Conservation (phyloP, 2,797 vertebrate genomes). For the Dallia pectoralis region DNA sequence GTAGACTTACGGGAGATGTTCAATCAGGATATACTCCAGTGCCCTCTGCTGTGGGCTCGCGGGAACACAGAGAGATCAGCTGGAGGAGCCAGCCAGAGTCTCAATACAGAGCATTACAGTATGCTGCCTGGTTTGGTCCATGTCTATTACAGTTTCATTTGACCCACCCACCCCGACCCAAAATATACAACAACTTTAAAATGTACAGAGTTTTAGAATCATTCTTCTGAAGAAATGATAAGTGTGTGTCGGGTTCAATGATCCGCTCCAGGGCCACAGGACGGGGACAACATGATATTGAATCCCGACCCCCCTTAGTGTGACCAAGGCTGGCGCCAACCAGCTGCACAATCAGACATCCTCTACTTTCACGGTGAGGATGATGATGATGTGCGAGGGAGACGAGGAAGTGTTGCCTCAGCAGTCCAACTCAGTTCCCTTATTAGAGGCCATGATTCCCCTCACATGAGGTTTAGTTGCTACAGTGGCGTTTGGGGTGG, state of each 20-base stretch:
- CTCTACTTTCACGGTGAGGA: conserved; percentile 23
- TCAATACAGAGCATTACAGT: conserved; percentile 23
- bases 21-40: conserved; percentile 23
- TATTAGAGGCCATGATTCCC: neutral
- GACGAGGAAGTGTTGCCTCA: neutral
- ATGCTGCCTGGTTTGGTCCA: conserved; percentile 29
- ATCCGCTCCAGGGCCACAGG: conserved; percentile 33
- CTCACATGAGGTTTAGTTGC: neutral
- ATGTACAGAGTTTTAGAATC: conserved; percentile 61
- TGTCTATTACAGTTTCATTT: conserved; percentile 25
- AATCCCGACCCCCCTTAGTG: conserved; percentile 13
- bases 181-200: conserved; percentile 56
- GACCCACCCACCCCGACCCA: conserved; percentile 20
- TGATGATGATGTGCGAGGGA: conserved; percentile 1
- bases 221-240: conserved; percentile 48
- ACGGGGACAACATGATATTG: conserved; percentile 9
- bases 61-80: conserved; percentile 17
- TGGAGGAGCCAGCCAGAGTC: conserved; percentile 20
- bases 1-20: conserved; percentile 15
- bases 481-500: conserved; percentile 5
- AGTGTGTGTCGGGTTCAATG: conserved; percentile 28
- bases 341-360: neutral
- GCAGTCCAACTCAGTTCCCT: conserved; percentile 8
- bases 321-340: conserved; percentile 11
- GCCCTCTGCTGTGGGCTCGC: conserved; percentile 14